Evolutionary conservation across 1,140 invertebrate species (phyloP).

Genomic region (Archivesica marissinica): DNA sequence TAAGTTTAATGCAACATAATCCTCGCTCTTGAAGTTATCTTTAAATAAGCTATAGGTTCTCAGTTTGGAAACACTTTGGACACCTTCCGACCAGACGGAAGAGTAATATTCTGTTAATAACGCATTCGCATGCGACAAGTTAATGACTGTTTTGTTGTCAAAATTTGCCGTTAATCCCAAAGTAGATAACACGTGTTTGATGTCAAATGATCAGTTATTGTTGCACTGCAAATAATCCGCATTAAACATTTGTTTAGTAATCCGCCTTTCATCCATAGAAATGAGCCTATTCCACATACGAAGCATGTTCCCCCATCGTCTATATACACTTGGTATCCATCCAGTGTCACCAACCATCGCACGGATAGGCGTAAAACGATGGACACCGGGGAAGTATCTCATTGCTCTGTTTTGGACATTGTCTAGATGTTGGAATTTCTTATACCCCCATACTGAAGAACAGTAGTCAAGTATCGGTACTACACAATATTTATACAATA

Average conservation of each 20-base stretch:
- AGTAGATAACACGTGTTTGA: slow-evolving; percentile 20
- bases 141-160: not conserved
- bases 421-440: too few species aligned
- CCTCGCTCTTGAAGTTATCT: too few species aligned
- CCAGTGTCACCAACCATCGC: slow-evolving; percentile 18
- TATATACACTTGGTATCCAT: not conserved
- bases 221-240: slow-evolving; percentile 4
- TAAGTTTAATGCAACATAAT: too few species aligned
- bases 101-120: too few species aligned
- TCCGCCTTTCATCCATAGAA: not conserved
- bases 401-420: too few species aligned
- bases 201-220: slow-evolving; percentile 52
- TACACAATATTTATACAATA: too few species aligned
- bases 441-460: too few species aligned
- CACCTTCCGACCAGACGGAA: too few species aligned
- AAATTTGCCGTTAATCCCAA: not conserved
- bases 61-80: too few species aligned
- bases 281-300: slow-evolving; percentile 41
- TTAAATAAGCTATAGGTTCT: too few species aligned
- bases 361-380: slow-evolving; percentile 41
- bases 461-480: too few species aligned
- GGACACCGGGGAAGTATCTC: slow-evolving; percentile 59
- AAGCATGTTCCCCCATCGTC: slow-evolving; percentile 2
- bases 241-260: slow-evolving; percentile 35
- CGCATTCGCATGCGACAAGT: too few species aligned